Evolutionary conservation across 2,113 vertebrate species (phyloP).

Genomic region (Hassar affinis): DNA sequence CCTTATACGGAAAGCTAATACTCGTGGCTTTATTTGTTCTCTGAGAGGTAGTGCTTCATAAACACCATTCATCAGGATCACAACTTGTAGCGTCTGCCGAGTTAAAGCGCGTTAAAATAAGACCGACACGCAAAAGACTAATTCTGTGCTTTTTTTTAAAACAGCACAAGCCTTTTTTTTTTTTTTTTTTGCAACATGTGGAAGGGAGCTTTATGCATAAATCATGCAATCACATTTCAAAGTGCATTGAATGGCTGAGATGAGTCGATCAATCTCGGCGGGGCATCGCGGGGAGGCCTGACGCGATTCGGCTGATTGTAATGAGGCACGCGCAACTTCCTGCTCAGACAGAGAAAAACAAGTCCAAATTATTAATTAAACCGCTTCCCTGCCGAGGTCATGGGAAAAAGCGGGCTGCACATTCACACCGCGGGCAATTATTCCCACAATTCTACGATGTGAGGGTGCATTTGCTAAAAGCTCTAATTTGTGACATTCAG

Average conservation of each 20-base stretch:
- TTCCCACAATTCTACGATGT: conserved; percentile 63
- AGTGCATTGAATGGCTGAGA: conserved; percentile 63
- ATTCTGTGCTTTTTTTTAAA: conserved; percentile 50
- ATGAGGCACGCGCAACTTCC: conserved; percentile 72
- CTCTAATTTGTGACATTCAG: conserved; percentile 72
- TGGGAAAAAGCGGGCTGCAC: conserved; percentile 53
- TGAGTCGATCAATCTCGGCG: conserved; percentile 50
- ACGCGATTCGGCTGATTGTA: conserved; percentile 75
- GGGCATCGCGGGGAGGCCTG: conserved; percentile 56
- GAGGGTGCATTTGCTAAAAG: conserved; percentile 61
- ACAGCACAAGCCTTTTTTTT: conserved; percentile 38
- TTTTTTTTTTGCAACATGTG: conserved; percentile 54
- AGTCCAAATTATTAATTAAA: conserved; percentile 73
- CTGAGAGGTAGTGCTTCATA: conserved; percentile 15
- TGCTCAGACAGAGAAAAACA: conserved; percentile 67
- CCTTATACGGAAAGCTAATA: conserved; percentile 13
- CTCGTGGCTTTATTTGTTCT: background rate
- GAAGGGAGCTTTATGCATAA: conserved; percentile 73
- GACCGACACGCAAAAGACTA: conserved; percentile 60
- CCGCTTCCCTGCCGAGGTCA: conserved; percentile 66
- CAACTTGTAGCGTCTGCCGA: conserved; percentile 8
- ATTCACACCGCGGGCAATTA: conserved; percentile 60
- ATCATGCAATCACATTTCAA: conserved; percentile 77
- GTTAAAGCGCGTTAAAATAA: conserved; percentile 57
- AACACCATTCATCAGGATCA: conserved; percentile 19